Evolutionary conservation across 2,888 invertebrate species (phyloP).

Genomic region (Drosophila paucipuncta): DNA sequence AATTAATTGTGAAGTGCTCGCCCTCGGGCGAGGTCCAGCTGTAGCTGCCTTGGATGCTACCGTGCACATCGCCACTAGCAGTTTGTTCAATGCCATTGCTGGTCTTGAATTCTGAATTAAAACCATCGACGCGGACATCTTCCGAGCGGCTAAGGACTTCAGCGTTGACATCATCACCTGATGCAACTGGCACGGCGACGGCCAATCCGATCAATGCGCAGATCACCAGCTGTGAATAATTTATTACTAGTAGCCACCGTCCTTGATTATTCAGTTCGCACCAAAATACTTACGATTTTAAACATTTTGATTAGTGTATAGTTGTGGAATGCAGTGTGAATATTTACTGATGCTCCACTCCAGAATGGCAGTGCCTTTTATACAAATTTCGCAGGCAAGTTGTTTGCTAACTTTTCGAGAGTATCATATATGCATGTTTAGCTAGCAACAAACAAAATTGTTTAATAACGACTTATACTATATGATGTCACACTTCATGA

Average conservation of each 20-base stretch:
- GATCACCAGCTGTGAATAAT: neutral
- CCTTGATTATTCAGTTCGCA: neutral
- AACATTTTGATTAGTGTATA: constrained; percentile 5
- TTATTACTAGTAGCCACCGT: neutral
- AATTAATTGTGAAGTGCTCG: neutral
- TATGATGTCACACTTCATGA: neutral
- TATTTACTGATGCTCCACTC: constrained; percentile 2
- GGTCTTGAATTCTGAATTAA: neutral
- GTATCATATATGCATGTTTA: neutral
- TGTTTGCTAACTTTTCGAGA: neutral
- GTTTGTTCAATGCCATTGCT: constrained; percentile 1
- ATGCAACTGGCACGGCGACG: neutral
- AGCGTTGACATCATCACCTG: neutral
- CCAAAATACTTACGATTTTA: constrained; percentile 2
- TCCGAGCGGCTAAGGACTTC: neutral
- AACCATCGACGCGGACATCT: neutral
- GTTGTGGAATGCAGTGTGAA: neutral
- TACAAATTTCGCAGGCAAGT: neutral
- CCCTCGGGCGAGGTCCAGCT: constrained; percentile 9
- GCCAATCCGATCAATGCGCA: neutral
- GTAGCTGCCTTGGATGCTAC: neutral
- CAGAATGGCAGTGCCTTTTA: neutral
- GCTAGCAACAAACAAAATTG: neutral
- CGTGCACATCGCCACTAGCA: neutral
- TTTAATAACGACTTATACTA: neutral